phyloP scores from a whole-genome alignment of 2,888 invertebrate species.

The Trissolcus japonicus region DNA sequence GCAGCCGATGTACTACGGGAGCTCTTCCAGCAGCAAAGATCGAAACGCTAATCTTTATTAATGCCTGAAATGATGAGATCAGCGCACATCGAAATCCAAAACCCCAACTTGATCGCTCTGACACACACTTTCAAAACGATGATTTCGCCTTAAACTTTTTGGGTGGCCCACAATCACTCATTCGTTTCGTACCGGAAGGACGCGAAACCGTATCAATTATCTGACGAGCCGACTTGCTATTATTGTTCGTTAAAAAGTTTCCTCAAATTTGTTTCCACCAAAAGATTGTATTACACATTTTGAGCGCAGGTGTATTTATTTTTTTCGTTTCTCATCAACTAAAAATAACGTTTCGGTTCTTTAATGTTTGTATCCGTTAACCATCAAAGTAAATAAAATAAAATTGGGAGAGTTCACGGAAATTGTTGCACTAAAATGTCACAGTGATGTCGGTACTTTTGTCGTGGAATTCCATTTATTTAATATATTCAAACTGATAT shows the following conservation, averaged over 20 bases:
- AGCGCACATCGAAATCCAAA: slow-evolving; percentile 33
- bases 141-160: slow-evolving; percentile 17
- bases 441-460: too few relatives aligned
- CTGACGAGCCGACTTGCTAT: slow-evolving; percentile 39
- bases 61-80: slow-evolving; percentile 47
- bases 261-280: slow-evolving; percentile 24
- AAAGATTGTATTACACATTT: not conserved
- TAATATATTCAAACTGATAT: too few relatives aligned
- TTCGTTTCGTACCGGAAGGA: slow-evolving; percentile 50
- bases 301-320: too few relatives aligned
- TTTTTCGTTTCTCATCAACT: too few relatives aligned
- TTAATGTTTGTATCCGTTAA: not conserved
- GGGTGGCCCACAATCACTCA: slow-evolving; percentile 52
- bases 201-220: slow-evolving; percentile 42
- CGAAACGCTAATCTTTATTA: slow-evolving; percentile 45
- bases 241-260: slow-evolving; percentile 33
- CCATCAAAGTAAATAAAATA: too few relatives aligned
- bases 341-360: not conserved
- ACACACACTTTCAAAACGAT: slow-evolving; percentile 33
- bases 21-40: slow-evolving; percentile 24
- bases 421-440: too few relatives aligned
- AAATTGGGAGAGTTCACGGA: too few relatives aligned
- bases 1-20: slow-evolving; percentile 17
- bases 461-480: too few relatives aligned
- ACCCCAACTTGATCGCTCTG: slow-evolving; percentile 21